phyloP scores from a whole-genome alignment of 1,140 invertebrate genomes.

The Cylas formicarius region DNA sequence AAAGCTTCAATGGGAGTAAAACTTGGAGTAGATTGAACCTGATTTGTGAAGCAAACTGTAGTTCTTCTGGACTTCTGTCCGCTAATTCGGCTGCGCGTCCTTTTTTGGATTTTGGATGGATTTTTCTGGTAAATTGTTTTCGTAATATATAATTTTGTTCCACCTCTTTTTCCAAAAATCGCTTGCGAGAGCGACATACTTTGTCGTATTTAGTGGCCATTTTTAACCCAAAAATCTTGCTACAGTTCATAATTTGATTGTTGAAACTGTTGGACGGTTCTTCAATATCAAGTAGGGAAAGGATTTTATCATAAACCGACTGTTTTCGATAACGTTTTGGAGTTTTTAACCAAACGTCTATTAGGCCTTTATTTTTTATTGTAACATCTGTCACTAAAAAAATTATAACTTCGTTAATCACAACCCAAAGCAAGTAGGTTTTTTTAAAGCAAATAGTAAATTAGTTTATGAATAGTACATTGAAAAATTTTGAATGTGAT shows the following conservation, averaged over 20 bases:
- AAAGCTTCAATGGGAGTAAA: conserved; percentile 3
- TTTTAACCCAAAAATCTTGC: conserved; percentile 1
- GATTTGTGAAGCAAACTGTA: neutral
- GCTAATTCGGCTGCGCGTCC: conserved; percentile 1
- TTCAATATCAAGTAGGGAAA: too few species aligned
- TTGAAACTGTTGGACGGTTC: neutral
- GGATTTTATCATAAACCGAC: too few species aligned
- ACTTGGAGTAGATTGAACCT: neutral
- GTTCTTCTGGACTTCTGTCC: conserved; percentile 1
- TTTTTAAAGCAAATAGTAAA: neutral
- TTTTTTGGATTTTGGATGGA: neutral
- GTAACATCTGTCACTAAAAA: neutral
- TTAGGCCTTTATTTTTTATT: neutral
- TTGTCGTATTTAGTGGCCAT: neutral
- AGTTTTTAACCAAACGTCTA: neutral
- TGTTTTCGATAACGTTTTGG: too few species aligned
- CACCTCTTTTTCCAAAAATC: neutral
- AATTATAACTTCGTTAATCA: conserved; percentile 3
- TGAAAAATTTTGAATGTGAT: too few species aligned
- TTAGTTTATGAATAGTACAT: conserved; percentile 2
- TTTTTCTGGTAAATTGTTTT: conserved; percentile 1
- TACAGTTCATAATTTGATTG: neutral
- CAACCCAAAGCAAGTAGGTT: neutral
- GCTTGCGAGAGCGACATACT: neutral
- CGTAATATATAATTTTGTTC: conserved; percentile 3